phyloP scores from a whole-genome alignment of 1,140 invertebrate species.

The Akabosia matsudoensis region DNA sequence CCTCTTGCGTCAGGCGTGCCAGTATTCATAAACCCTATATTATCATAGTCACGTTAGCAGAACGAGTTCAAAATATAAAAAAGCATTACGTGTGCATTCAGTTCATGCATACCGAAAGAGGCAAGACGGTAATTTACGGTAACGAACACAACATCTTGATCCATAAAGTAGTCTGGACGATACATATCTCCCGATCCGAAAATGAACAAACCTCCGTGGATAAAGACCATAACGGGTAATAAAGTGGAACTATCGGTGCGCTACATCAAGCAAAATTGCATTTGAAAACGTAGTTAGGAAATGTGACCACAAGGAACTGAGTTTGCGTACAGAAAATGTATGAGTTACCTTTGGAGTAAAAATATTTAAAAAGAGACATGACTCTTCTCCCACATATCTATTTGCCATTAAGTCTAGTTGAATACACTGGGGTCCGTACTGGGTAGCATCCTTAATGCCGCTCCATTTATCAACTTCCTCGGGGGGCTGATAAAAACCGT shows the following conservation, averaged over 20 bases:
- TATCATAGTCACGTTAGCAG: background rate
- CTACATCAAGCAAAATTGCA: no score
- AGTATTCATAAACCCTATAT: constrained; percentile 36
- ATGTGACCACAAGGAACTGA: background rate
- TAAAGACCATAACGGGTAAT: constrained; percentile 56
- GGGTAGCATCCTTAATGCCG: constrained; percentile 58
- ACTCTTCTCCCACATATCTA: constrained; percentile 54
- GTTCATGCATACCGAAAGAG: constrained; percentile 49
- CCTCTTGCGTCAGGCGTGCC: constrained; percentile 33
- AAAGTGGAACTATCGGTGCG: no score
- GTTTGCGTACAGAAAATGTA: background rate
- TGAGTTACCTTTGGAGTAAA: background rate
- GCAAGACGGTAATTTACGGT: constrained; percentile 57
- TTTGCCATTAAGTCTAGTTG: constrained; percentile 55
- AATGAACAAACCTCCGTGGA: constrained; percentile 61
- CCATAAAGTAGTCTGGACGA: constrained; percentile 52
- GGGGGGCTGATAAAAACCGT: constrained; percentile 55
- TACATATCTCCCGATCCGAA: constrained; percentile 52
- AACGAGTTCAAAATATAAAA: background rate
- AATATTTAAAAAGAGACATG: constrained; percentile 63
- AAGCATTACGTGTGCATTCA: background rate
- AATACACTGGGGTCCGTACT: constrained; percentile 62
- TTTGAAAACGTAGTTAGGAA: background rate
- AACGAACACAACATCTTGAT: constrained; percentile 53
- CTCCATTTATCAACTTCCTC: constrained; percentile 59